A percentile compares a stretch with the other conserved stretches of the same genome.
Evolutionary conservation across 2,888 invertebrate species (phyloP).

Genomic region (Bombyx huttoni): DNA sequence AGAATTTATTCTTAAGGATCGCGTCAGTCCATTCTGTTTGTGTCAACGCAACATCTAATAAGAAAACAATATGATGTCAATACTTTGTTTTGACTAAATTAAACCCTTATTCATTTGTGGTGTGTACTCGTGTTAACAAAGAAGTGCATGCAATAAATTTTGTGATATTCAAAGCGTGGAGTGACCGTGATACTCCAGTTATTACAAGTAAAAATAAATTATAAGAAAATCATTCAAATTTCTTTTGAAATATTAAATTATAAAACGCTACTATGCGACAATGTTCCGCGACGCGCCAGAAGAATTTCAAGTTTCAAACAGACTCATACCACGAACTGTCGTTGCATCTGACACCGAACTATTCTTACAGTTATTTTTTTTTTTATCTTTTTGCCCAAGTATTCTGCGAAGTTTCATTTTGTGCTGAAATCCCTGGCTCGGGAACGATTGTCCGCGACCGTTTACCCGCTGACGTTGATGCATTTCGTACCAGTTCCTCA

Average conservation of each 20-base stretch:
- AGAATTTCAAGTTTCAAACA: constrained; percentile 40
- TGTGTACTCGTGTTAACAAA: no score
- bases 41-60: no score
- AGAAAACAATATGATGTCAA: no score
- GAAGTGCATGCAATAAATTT: no score
- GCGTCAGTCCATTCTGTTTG: no score
- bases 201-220: not conserved
- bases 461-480: constrained; percentile 40
- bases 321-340: constrained; percentile 44
- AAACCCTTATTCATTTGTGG: no score
- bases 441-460: constrained; percentile 27
- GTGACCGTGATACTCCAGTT: no score
- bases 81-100: no score
- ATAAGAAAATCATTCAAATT: not conserved
- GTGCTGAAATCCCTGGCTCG: constrained; percentile 30
- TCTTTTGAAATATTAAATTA: not conserved
- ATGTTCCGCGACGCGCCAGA: constrained; percentile 15
- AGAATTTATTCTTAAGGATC: no score
- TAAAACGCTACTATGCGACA: constrained; percentile 13
- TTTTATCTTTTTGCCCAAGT: constrained; percentile 49
- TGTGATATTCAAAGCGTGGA: no score
- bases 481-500: constrained; percentile 31
- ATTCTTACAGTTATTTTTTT: constrained; percentile 40
- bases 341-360: constrained; percentile 63
- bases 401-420: constrained; percentile 52